Conservation (phyloP, 2,797 vertebrate genomes). For the Echiichthys vipera region DNA sequence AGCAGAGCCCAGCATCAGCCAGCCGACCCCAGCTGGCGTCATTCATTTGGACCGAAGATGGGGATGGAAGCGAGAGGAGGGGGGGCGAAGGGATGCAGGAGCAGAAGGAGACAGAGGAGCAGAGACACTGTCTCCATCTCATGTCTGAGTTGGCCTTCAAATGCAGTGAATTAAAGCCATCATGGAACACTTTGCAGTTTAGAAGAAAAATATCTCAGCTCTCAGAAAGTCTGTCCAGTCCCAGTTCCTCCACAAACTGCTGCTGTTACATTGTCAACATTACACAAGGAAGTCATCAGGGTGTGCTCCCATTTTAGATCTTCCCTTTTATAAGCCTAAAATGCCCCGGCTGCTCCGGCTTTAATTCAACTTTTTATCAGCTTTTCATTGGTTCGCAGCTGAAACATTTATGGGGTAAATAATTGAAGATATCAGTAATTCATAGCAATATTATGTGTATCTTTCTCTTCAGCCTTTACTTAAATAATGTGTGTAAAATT, state of each 20-base stretch:
- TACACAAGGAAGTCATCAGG: background rate
- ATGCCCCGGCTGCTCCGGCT: background rate
- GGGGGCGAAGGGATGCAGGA: constrained; percentile 49
- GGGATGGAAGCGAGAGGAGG: constrained; percentile 67
- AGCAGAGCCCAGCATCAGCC: constrained; percentile 91
- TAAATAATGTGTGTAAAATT: background rate
- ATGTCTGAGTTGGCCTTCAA: constrained; percentile 38
- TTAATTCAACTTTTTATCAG: background rate
- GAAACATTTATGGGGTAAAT: background rate
- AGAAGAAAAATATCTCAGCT: constrained; percentile 19
- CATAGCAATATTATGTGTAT: too few species aligned
- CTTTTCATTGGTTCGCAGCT: background rate
- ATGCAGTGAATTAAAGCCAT: constrained; percentile 54
- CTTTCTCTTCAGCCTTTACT: background rate
- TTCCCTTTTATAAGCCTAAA: background rate
- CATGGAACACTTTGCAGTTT: constrained; percentile 45
- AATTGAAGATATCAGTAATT: background rate
- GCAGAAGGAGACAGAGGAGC: constrained; percentile 60
- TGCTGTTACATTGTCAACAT: background rate
- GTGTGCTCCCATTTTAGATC: background rate
- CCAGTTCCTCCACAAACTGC: background rate
- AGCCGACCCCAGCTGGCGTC: constrained; percentile 93
- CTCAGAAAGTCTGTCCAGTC: background rate
- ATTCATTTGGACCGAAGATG: constrained; percentile 89
- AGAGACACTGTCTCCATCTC: constrained; percentile 50